A percentile compares a stretch with the other conserved stretches of the same genome.
phyloP scores from a whole-genome alignment of 2,888 invertebrate species.

The Xanthia icteritia region DNA sequence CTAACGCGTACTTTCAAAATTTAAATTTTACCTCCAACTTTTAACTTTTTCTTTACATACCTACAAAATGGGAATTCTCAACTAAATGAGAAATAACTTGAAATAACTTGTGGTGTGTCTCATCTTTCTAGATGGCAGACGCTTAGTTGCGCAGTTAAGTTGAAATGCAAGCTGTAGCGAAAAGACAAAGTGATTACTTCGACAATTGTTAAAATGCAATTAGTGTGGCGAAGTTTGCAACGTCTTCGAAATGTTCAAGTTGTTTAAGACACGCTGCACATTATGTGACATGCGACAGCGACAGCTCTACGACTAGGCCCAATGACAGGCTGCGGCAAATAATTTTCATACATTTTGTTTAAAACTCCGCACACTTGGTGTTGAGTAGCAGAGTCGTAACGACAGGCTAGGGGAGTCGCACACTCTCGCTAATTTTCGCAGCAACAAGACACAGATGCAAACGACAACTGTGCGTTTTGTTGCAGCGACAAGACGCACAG shows the following conservation, averaged over 20 bases:
- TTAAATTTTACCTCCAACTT: background rate
- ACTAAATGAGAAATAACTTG: constrained; percentile 56
- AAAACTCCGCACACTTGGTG: no score
- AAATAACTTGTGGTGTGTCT: constrained; percentile 46
- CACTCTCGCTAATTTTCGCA: no score
- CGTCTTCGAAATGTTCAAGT: constrained; percentile 8
- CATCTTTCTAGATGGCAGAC: constrained; percentile 31
- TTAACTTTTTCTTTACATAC: constrained; percentile 12
- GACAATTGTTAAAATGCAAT: constrained; percentile 55
- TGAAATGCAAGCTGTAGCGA: constrained; percentile 44
- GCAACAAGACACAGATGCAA: no score
- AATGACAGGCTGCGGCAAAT: no score
- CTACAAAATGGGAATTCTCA: constrained; percentile 42
- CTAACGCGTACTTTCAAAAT: background rate
- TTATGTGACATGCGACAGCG: background rate
- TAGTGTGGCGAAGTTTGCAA: constrained; percentile 42
- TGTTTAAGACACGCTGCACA: constrained; percentile 1
- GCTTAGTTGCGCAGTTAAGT: constrained; percentile 50
- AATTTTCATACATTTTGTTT: no score
- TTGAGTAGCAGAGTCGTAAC: no score
- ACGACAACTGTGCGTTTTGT: no score
- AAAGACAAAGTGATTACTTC: constrained; percentile 37
- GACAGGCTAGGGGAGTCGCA: no score
- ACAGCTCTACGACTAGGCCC: no score
- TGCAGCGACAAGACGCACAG: no score